These are phyloP conservation scores for Parnassius smintheus DNA, from an alignment of 2,888 invertebrate species.

Conservation along the genomic window DNA sequence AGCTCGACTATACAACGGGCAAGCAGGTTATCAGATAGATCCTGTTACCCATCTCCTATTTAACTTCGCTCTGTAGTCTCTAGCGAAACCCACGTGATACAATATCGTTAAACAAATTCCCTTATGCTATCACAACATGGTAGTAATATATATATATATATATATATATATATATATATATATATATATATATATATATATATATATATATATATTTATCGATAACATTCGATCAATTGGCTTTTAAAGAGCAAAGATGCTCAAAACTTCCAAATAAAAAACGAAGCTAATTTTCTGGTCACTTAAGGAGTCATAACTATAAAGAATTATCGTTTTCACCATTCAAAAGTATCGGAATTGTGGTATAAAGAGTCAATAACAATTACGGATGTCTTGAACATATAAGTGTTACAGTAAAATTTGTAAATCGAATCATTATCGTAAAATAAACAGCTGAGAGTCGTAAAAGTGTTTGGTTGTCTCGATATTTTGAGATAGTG, in stretches of 20 bases:
- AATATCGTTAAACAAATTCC: too few species aligned
- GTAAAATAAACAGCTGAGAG: conserved; percentile 14
- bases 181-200: too few species aligned
- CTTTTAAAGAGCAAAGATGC: neutral
- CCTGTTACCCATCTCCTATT: too few species aligned
- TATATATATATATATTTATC: too few species aligned
- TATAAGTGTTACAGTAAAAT: conserved; percentile 29
- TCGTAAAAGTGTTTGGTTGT: conserved; percentile 19
- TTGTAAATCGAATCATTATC: conserved; percentile 29
- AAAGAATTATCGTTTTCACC: conserved; percentile 9
- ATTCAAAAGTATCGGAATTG: conserved; percentile 11
- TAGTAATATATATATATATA: too few species aligned
- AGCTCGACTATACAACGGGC: too few species aligned
- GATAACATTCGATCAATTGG: neutral
- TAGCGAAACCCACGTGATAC: too few species aligned
- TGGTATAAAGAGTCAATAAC: conserved; percentile 19
- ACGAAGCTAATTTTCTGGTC: neutral
- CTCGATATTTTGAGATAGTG: conserved; percentile 11
- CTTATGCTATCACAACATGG: too few species aligned
- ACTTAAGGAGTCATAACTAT: conserved; percentile 13
- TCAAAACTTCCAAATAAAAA: neutral
- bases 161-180: too few species aligned
- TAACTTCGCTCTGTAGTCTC: too few species aligned
- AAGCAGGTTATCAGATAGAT: too few species aligned
- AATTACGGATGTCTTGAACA: conserved; percentile 28